A percentile compares a stretch with the other conserved stretches of the same genome.
phyloP scores from a whole-genome alignment of 2,888 invertebrate species.

The Hartigia nigra region DNA sequence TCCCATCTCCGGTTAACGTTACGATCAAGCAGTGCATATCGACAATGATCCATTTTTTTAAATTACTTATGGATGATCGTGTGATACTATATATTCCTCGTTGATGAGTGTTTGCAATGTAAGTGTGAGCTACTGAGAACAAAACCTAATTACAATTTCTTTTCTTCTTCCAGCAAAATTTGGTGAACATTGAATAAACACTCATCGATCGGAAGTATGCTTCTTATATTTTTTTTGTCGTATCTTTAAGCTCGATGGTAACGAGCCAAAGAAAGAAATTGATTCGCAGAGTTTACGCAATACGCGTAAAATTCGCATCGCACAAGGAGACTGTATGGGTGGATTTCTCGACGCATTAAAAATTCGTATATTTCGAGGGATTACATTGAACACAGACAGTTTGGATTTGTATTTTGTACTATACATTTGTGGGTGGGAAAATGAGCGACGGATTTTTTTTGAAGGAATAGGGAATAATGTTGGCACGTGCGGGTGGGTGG shows the following conservation, averaged over 20 bases:
- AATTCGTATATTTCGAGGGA: slow-evolving; percentile 14
- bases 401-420: slow-evolving; percentile 35
- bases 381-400: slow-evolving; percentile 35
- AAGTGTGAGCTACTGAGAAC: background rate
- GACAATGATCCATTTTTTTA: background rate
- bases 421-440: slow-evolving; percentile 28
- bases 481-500: slow-evolving; percentile 22
- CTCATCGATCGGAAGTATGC: background rate
- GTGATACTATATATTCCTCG: background rate
- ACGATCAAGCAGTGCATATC: background rate
- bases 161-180: background rate
- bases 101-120: background rate
- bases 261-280: background rate
- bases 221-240: background rate
- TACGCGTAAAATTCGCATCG: background rate
- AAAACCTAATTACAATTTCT: background rate
- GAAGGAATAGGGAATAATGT: background rate
- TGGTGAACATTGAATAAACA: background rate
- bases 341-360: background rate
- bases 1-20: background rate
- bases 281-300: background rate
- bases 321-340: background rate
- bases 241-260: background rate
- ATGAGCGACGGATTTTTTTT: background rate
- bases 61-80: background rate